A percentile compares a stretch with the other conserved stretches of the same genome.
Evolutionary conservation across 92 coral and sea anemone species (phyloP).

Genomic region (Palythoa grandis): DNA sequence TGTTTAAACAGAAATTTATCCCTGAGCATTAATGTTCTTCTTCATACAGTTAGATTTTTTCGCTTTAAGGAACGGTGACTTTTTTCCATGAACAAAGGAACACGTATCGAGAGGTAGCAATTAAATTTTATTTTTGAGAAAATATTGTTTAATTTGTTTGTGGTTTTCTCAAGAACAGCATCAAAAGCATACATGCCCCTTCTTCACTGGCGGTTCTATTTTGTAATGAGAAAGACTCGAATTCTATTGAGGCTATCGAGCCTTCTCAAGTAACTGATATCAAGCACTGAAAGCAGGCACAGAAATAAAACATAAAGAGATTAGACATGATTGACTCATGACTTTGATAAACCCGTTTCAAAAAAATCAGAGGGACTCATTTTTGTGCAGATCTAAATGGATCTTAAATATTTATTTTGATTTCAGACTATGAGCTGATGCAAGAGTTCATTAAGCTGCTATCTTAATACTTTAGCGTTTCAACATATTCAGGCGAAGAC

Average conservation of each 20-base stretch:
- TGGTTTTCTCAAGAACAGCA: slow-evolving; percentile 34
- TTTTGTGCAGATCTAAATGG: slow-evolving; percentile 15
- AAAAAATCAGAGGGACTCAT: neutral
- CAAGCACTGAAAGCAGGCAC: slow-evolving; percentile 12
- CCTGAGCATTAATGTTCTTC: neutral
- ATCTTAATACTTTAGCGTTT: slow-evolving; percentile 39
- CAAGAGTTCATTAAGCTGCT: slow-evolving; percentile 31
- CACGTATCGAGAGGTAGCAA: slow-evolving; percentile 1
- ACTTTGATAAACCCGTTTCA: slow-evolving; percentile 16
- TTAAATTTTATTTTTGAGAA: slow-evolving; percentile 10
- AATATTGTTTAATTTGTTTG: slow-evolving; percentile 24
- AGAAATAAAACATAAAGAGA: slow-evolving; percentile 25
- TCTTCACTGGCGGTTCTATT: neutral
- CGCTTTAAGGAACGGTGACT: neutral
- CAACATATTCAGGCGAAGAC: slow-evolving; percentile 49
- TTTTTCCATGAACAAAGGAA: neutral
- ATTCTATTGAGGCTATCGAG: slow-evolving; percentile 27
- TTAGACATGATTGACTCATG: slow-evolving; percentile 28
- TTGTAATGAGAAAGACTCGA: slow-evolving; percentile 8
- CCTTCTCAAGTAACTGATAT: slow-evolving; percentile 24
- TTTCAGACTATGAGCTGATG: slow-evolving; percentile 12
- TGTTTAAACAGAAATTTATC: slow-evolving; percentile 9
- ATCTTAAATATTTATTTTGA: slow-evolving; percentile 33
- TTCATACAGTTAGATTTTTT: no score
- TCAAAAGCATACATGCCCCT: neutral